A percentile compares a stretch with the other conserved stretches of the same genome.
Conservation (phyloP, 2,113 vertebrate genomes). For the Thalassarche chlororhynchos region DNA sequence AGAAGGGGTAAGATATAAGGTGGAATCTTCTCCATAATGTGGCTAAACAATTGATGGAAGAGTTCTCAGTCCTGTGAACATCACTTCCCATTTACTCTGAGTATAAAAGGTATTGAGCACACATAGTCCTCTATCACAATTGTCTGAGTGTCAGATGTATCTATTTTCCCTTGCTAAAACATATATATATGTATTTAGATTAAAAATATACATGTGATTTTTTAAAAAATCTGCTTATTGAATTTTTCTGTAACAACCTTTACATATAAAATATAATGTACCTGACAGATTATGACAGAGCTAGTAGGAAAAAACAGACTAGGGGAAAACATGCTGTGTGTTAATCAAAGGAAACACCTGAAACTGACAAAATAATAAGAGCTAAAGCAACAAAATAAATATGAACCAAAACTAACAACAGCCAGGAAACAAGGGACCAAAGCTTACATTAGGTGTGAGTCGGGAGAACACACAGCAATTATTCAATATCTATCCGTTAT, state of each 20-base stretch:
- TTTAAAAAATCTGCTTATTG: not conserved
- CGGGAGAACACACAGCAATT: not conserved
- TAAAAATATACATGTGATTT: not conserved
- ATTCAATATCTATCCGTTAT: not conserved
- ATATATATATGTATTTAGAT: not conserved
- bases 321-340: not conserved
- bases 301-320: not conserved
- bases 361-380: slow-evolving; percentile 35
- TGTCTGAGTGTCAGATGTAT: not conserved
- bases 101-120: not conserved
- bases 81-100: slow-evolving; percentile 32
- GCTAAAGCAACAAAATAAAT: slow-evolving; percentile 16
- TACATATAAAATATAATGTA: not conserved
- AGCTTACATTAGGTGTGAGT: not conserved
- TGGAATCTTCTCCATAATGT: slow-evolving; percentile 23
- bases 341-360: slow-evolving; percentile 46
- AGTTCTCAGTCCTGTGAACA: slow-evolving; percentile 2
- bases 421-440: not conserved
- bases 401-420: not conserved
- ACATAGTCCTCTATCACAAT: slow-evolving; percentile 1
- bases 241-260: not conserved
- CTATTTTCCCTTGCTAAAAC: slow-evolving; percentile 6
- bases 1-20: not conserved
- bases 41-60: slow-evolving; percentile 54
- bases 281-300: slow-evolving; percentile 19